Evolutionary conservation across 2,113 vertebrate species (phyloP), one percentile per base, ranked within the genome.

Genomic region (Capreolus pygargus): DNA sequence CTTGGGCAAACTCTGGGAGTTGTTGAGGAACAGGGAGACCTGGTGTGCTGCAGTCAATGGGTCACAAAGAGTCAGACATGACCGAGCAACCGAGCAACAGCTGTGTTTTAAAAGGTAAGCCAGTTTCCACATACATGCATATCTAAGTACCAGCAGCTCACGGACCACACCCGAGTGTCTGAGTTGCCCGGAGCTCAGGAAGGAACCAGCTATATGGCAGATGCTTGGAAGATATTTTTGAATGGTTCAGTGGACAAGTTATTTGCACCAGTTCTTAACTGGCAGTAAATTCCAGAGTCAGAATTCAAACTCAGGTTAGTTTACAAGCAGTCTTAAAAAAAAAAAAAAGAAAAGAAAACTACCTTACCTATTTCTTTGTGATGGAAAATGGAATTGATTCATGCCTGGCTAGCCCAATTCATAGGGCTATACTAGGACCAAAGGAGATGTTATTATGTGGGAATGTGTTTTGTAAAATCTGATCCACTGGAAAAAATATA

Each of bases 111-210:
- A 30, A 79, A 83, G 55, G 7, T 3, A 45, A 82, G 7, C 12
- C 10, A 21, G 6, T 27, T 30, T 60, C 45, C 7, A 45, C 0
- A 11, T 2, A 8, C 8, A 0, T 11, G 13, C 17, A 39, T 3
- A 10, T 14, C 50, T 19, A 27, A 19, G 12, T 27, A 6, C 9
- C 28, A 50, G 23, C 14, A n/a, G 5, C n/a, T 50, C 21, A 23
- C 8, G 21, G 27, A 47, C n/a, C 52, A 30, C 1, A 12, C 45
- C 47, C 52, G 17, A 58, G 8, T 23, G 17, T 36, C 47, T 2
- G 2, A 14, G 15, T 28, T 58, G 3, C 10, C 30, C 8, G 17
- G 3, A 2, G 39, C 27, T 90, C 70, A 79, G 33, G 5, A 67
- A 36, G 74, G 23, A 25, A 3, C 6, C n/a, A 13, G 39, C 15